These are phyloP conservation scores for Nannobrachium achirus DNA, from an alignment of 2,113 vertebrate genomes.

Conservation along the genomic window DNA sequence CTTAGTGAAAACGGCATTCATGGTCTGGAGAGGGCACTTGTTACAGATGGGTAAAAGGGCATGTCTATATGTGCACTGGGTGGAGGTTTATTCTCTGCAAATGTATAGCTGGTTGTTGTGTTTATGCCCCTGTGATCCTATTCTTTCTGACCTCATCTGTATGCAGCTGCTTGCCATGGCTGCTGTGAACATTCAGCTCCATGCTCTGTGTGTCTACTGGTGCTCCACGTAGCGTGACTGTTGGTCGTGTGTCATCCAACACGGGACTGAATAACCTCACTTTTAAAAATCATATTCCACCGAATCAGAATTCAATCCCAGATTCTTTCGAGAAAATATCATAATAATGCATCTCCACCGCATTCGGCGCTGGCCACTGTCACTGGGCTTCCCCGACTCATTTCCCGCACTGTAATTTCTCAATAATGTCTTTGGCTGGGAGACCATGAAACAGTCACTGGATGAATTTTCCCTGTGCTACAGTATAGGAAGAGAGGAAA, in stretches of 20 bases:
- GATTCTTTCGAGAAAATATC: conserved; percentile 72
- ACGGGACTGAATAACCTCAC: conserved; percentile 64
- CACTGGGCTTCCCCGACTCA: conserved; percentile 64
- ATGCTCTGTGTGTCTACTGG: conserved; percentile 63
- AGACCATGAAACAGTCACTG: conserved; percentile 61
- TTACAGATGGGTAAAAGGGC: too few relatives aligned
- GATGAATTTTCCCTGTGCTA: conserved; percentile 51
- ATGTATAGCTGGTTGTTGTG: conserved; percentile 58
- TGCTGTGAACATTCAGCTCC: conserved; percentile 54
- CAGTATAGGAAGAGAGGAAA: conserved; percentile 8
- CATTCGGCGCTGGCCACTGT: conserved; percentile 66
- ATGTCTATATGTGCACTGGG: too few relatives aligned
- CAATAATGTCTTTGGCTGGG: conserved; percentile 54
- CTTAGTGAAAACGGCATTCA: too few relatives aligned
- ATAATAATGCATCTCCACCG: conserved; percentile 68
- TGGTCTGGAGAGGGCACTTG: too few relatives aligned
- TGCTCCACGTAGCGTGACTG: conserved; percentile 71
- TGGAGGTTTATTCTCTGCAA: conserved; percentile 47
- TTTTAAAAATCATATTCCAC: conserved; percentile 72
- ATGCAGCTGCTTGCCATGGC: conserved; percentile 62
- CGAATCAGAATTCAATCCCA: conserved; percentile 76
- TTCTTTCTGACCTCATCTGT: conserved; percentile 58
- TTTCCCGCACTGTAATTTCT: conserved; percentile 64
- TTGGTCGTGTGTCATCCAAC: conserved; percentile 69
- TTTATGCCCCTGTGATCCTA: conserved; percentile 57